Evolutionary conservation across 2,113 vertebrate genomes (phyloP).

Genomic region (Otolemur garnettii): DNA sequence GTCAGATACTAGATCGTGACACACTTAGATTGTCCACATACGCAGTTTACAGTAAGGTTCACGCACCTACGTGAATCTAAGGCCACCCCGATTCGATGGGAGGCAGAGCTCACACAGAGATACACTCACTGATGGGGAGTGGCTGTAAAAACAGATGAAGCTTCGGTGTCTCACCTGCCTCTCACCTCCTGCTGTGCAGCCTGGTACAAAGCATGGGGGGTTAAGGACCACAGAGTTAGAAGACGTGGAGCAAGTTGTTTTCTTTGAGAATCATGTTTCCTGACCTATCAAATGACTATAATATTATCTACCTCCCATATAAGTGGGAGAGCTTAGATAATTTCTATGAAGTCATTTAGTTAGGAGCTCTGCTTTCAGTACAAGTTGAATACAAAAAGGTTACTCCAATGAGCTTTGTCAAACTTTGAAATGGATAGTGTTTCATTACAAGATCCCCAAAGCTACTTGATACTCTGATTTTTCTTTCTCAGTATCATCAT

Average conservation of each 20-base stretch:
- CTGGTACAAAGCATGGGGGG: too few species aligned
- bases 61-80: too few species aligned
- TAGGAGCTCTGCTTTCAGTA: background rate
- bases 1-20: too few species aligned
- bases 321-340: background rate
- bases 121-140: too few species aligned
- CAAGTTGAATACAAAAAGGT: background rate
- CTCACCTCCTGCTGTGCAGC: too few species aligned
- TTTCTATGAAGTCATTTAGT: conserved; percentile 47
- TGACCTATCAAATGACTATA: background rate
- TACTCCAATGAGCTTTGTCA: background rate
- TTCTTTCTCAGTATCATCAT: conserved; percentile 70
- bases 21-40: too few species aligned
- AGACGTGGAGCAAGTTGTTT: background rate
- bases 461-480: conserved; percentile 72
- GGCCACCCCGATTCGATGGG: too few species aligned
- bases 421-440: background rate
- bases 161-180: too few species aligned
- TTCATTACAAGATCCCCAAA: conserved; percentile 76
- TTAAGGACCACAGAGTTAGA: too few species aligned
- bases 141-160: too few species aligned
- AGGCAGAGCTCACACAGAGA: too few species aligned
- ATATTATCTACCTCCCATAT: background rate
- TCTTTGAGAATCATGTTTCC: background rate
- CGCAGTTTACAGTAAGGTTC: too few species aligned